Percentiles rank a stretch among this genome's conserved stretches.
Conservation (phyloP, 2,113 vertebrate species). For the Aegotheles bennettii region DNA sequence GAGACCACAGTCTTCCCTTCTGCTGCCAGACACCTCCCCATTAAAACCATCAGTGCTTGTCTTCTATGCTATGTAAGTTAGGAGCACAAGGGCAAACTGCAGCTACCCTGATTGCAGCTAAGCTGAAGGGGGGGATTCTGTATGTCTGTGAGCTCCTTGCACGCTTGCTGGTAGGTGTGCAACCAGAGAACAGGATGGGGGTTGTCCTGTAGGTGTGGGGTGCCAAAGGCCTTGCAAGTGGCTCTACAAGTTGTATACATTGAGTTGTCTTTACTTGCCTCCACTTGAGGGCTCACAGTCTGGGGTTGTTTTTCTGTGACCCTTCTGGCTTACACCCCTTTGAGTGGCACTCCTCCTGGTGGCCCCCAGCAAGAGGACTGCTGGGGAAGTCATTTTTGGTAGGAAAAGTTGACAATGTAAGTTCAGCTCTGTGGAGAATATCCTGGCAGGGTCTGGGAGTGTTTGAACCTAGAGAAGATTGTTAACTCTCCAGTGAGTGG, state of each 20-base stretch:
- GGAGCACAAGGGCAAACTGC: neutral
- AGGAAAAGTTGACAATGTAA: neutral
- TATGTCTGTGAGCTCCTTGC: neutral
- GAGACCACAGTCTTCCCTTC: neutral
- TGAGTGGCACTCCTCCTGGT: neutral
- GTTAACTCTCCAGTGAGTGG: neutral
- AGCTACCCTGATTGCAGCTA: neutral
- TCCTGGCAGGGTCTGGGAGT: neutral
- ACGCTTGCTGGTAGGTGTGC: neutral
- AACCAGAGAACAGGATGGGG: neutral
- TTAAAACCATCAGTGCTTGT: neutral
- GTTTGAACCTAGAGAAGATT: neutral
- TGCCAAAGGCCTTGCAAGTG: neutral
- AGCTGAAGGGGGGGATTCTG: no score
- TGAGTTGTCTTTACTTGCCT: neutral
- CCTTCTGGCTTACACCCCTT: neutral
- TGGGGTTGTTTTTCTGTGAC: neutral
- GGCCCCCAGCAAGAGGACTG: neutral
- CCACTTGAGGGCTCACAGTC: neutral
- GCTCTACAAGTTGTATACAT: neutral
- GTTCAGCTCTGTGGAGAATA: neutral
- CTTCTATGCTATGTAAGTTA: accelerated
- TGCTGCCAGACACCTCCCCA: neutral
- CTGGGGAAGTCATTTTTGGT: accelerated
- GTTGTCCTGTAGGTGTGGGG: neutral